phyloP scores from a whole-genome alignment of 2,888 invertebrate genomes.

The Diarsia dahlii region DNA sequence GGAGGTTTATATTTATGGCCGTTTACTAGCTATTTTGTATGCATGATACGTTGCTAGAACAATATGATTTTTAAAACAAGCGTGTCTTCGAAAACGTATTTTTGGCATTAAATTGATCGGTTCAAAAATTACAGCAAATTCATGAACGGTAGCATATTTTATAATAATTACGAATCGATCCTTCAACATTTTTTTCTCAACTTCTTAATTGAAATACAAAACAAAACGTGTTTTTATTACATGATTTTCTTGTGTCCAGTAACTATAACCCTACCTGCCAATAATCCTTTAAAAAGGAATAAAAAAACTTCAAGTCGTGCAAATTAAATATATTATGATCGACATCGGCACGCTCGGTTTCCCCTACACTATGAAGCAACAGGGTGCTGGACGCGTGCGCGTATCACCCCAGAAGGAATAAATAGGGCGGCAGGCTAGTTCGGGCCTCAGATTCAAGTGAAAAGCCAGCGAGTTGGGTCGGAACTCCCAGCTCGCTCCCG shows the following conservation, averaged over 20 bases:
- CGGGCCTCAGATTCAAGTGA: conserved; percentile 81
- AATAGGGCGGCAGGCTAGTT: conserved; percentile 79
- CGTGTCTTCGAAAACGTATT: background rate
- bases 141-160: background rate
- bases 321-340: conserved; percentile 62
- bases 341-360: conserved; percentile 62
- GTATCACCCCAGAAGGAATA: conserved; percentile 83
- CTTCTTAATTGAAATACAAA: background rate
- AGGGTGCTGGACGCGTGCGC: conserved; percentile 90
- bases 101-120: background rate
- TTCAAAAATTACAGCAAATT: background rate
- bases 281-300: background rate
- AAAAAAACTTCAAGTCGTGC: background rate
- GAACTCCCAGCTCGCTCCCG: conserved; percentile 67
- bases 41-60: background rate
- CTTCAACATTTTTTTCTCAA: background rate
- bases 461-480: conserved; percentile 77
- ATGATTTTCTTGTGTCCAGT: background rate
- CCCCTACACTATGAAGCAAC: conserved; percentile 85
- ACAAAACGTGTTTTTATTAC: background rate
- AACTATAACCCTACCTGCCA: background rate
- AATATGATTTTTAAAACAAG: background rate
- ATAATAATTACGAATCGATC: too few relatives aligned
- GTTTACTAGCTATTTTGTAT: background rate
- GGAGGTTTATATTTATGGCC: background rate